These are phyloP conservation scores for Nannospalax galili DNA, from an alignment of 2,113 vertebrate genomes.

Conservation along the genomic window DNA sequence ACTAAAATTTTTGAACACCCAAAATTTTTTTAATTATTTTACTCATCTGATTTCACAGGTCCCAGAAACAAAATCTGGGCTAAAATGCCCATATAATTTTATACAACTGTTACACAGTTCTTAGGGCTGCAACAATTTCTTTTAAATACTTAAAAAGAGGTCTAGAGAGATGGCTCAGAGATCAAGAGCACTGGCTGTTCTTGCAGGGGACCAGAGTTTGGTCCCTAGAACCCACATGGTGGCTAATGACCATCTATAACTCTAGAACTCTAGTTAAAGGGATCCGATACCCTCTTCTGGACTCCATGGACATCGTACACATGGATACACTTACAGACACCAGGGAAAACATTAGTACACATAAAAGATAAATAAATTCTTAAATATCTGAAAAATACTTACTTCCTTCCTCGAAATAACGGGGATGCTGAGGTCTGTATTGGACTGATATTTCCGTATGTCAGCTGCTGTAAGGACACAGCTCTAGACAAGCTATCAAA, in stretches of 20 bases:
- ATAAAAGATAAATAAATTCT: too few species aligned
- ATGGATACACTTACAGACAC: too few species aligned
- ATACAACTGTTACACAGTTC: not conserved
- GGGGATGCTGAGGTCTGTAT: constrained; percentile 50
- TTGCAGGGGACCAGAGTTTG: too few species aligned
- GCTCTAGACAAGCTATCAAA: constrained; percentile 84
- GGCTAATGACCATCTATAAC: too few species aligned
- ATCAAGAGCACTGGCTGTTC: too few species aligned
- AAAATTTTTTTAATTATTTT: constrained; percentile 42
- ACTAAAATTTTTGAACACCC: constrained; percentile 4
- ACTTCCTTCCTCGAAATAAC: constrained; percentile 87
- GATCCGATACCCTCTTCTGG: too few species aligned
- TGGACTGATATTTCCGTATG: constrained; percentile 75
- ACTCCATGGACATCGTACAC: too few species aligned
- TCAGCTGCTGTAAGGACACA: constrained; percentile 73
- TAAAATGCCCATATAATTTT: constrained; percentile 1
- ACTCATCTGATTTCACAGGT: not conserved
- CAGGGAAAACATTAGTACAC: too few species aligned
- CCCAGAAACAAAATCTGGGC: constrained; percentile 26
- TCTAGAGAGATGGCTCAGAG: too few species aligned
- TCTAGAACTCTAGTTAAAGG: too few species aligned
- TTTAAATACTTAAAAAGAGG: constrained; percentile 56
- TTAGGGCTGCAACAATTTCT: not conserved
- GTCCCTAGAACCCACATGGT: too few species aligned
- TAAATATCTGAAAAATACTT: constrained; percentile 78